Conservation (phyloP, 2,888 invertebrate genomes). For the Nephrotoma appendiculata region DNA sequence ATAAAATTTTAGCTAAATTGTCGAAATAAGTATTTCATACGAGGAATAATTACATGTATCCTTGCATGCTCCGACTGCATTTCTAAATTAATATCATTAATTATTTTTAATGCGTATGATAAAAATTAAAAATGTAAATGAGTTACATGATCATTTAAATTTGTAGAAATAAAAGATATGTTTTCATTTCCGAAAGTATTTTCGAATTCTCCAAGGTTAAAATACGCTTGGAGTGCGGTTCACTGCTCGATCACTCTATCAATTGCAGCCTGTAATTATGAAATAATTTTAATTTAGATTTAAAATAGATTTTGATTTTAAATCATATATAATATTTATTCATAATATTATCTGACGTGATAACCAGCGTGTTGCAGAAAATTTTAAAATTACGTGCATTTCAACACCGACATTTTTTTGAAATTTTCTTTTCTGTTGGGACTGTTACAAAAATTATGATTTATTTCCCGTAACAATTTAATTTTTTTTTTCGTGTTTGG, state of each 20-base stretch:
- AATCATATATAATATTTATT: background rate
- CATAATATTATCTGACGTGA: background rate
- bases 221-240: background rate
- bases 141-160: background rate
- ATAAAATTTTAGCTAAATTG: background rate
- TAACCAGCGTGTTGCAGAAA: background rate
- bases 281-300: background rate
- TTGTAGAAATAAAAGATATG: background rate
- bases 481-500: background rate
- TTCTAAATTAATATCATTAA: background rate
- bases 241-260: constrained; percentile 4
- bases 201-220: background rate
- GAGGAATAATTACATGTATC: background rate
- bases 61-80: background rate
- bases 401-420: constrained; percentile 1
- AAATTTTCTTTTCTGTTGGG: background rate
- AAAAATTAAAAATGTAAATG: background rate
- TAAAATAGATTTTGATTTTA: background rate
- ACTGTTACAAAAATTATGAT: constrained; percentile 5
- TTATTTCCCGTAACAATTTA: constrained; percentile 1
- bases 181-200: background rate
- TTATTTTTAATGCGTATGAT: background rate
- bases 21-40: background rate
- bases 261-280: background rate
- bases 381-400: background rate